A percentile compares a stretch with the other conserved stretches of the same genome.
These are phyloP conservation scores for Protomyctophum bolini DNA, from an alignment of 2,113 vertebrate species.

Conservation along the genomic window DNA sequence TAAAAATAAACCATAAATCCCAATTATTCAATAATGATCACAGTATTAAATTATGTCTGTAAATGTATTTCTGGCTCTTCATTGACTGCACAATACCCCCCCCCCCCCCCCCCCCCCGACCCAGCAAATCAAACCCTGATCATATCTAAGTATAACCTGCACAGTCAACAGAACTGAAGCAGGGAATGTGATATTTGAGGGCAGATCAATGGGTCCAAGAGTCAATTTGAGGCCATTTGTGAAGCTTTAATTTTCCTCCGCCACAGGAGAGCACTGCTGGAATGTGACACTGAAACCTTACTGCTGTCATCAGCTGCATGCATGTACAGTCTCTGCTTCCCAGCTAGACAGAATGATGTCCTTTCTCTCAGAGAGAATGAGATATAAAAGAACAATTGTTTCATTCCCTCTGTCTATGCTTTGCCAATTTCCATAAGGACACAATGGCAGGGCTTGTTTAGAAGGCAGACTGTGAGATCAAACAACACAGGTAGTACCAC, in stretches of 20 bases:
- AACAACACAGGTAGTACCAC: background rate
- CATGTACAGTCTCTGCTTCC: too few relatives aligned
- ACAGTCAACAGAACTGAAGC: conserved; percentile 30
- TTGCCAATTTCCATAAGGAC: background rate
- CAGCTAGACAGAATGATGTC: too few relatives aligned
- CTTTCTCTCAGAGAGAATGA: background rate
- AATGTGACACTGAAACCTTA: conserved; percentile 4
- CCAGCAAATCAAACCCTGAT: background rate
- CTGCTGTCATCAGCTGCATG: conserved; percentile 1
- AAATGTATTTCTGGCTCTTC: too few relatives aligned
- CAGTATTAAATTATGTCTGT: too few relatives aligned
- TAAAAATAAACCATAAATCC: too few relatives aligned
- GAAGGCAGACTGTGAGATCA: background rate
- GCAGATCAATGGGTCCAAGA: conserved; percentile 6
- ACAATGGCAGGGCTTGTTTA: conserved; percentile 6
- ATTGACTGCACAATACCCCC: too few relatives aligned
- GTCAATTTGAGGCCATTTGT: conserved; percentile 17
- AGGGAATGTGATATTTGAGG: background rate
- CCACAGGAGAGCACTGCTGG: background rate
- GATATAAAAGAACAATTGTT: background rate
- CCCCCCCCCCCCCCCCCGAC: too few relatives aligned
- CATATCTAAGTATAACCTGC: background rate
- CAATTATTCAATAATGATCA: too few relatives aligned
- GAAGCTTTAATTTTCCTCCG: background rate
- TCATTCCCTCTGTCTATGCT: conserved; percentile 1